Evolutionary conservation across 2,888 invertebrate genomes (phyloP), one percentile per base, ranked within the genome.

Genomic region (Drosophila paranaensis): DNA sequence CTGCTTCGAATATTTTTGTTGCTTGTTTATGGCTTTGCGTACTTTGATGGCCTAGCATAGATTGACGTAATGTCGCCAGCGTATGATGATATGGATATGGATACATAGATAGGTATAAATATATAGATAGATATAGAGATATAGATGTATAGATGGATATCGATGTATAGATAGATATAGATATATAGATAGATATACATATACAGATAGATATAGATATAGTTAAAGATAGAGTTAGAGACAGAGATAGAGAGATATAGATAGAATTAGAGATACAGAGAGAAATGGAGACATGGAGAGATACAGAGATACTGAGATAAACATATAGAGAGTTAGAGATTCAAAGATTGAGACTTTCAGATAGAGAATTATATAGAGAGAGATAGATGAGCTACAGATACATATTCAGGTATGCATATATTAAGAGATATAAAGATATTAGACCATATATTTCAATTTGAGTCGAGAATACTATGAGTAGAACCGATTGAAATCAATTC

Each of bases 11-110:
- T 60, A 46, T 43, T 63, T 50, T 30, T 42, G 16, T 46, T 61
- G 25, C 5, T 70, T 70, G 45, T 46, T 62, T 64, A 63, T 55
- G 30, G 45, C 39, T 30, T 63, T 54, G 37, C 56, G 46, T 35
- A 69, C 62, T 60, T 64, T 61, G 33, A 57, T 60, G 35, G 33
- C 39, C 48, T 39, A 53, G 56, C 56, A 61, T 57, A 48, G 54
- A 50, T 55, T 70, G 35, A 37, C 46, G 45, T 35, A 55, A 46
- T 46, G n/a, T 37, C 33, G 39, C n/a, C 11, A n/a, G n/a, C 10
- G 35, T 37, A n/a, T 33, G 1, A n/a, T 20, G n/a, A 35, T 14
- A 53, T 39, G 4, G 20, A 25, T 14, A 25, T 33, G 33, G 6
- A 50, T 11, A n/a, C 20, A 8, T 10, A 16, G 8, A 56, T 33